phyloP scores from a whole-genome alignment of 2,888 invertebrate genomes.

The Bombyx huttoni region DNA sequence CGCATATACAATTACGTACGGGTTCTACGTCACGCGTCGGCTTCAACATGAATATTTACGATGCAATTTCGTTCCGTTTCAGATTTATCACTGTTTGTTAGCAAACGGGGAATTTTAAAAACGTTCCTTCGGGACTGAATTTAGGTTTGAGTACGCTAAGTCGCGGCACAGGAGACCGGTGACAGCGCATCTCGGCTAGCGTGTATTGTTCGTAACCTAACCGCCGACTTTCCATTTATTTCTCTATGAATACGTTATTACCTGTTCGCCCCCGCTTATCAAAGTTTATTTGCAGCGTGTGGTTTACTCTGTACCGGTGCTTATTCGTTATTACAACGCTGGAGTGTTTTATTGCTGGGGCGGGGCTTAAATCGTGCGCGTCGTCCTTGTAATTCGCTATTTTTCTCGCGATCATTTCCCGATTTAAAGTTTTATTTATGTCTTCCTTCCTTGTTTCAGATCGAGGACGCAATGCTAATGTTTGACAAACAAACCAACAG shows the following conservation, averaged over 20 bases:
- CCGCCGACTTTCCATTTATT: constrained; percentile 73
- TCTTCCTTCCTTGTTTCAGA: constrained; percentile 81
- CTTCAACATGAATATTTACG: constrained; percentile 59
- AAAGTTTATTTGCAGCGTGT: constrained; percentile 73
- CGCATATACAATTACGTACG: constrained; percentile 25
- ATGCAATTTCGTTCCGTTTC: constrained; percentile 58
- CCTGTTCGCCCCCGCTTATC: constrained; percentile 72
- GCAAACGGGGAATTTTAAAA: constrained; percentile 48
- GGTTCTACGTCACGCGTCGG: constrained; percentile 31
- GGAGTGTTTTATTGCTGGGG: constrained; percentile 70
- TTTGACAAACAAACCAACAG: constrained; percentile 99
- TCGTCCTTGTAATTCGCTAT: constrained; percentile 60
- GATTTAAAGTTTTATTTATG: constrained; percentile 51
- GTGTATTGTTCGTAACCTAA: constrained; percentile 67
- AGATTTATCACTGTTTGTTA: constrained; percentile 54
- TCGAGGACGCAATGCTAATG: constrained; percentile 99
- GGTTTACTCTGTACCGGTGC: constrained; percentile 71
- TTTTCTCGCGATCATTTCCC: constrained; percentile 43
- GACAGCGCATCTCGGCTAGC: constrained; percentile 59
- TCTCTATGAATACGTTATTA: constrained; percentile 74
- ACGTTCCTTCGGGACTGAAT: constrained; percentile 50
- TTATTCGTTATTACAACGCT: constrained; percentile 70
- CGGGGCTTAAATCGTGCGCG: constrained; percentile 62
- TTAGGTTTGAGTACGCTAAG: constrained; percentile 22
- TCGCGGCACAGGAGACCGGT: constrained; percentile 31